phyloP scores from a whole-genome alignment of 2,113 vertebrate genomes.

The Ctenomys sociabilis region DNA sequence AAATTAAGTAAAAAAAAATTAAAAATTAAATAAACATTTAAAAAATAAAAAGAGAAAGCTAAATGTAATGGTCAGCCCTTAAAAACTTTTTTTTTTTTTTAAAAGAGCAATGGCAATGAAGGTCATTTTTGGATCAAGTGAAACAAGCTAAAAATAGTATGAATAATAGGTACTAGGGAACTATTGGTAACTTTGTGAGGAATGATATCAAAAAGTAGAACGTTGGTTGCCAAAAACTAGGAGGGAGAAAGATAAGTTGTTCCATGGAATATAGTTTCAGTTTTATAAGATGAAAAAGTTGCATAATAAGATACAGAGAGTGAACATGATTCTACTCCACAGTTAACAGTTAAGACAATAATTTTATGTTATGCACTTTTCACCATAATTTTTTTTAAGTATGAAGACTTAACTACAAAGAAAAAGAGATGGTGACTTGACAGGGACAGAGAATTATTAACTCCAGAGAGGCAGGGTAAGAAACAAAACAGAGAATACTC shows the following conservation, averaged over 20 bases:
- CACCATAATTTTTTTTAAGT: not conserved
- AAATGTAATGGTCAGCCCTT: not conserved
- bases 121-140: not conserved
- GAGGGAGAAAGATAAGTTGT: not conserved
- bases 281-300: not conserved
- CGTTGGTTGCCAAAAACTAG: not conserved
- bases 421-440: slow-evolving; percentile 17
- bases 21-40: no score
- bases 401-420: not conserved
- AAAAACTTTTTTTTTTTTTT: no score
- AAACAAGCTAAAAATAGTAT: not conserved
- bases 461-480: not conserved
- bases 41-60: no score
- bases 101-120: not conserved
- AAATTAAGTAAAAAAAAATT: no score
- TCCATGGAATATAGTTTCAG: not conserved
- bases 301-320: not conserved
- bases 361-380: not conserved
- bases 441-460: not conserved
- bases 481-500: not conserved
- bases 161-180: not conserved
- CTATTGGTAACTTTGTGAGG: not conserved
- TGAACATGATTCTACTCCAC: not conserved
- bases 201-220: not conserved
- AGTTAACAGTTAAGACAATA: not conserved